Evolutionary conservation across 2,797 vertebrate genomes (phyloP), one percentile per base, ranked within the genome.

Genomic region (Lateolabrax maculatus): DNA sequence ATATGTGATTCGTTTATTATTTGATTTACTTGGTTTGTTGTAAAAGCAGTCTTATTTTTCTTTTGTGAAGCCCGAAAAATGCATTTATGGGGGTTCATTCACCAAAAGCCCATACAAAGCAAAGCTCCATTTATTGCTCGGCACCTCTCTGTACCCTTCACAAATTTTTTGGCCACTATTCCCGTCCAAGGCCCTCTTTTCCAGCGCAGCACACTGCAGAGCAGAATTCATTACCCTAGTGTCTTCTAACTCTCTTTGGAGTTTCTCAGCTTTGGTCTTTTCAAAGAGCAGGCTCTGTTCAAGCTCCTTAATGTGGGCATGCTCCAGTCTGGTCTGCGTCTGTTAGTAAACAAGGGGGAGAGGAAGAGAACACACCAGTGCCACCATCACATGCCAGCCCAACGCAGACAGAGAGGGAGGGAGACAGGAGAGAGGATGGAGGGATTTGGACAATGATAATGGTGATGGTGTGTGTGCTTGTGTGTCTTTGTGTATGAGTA

Each of bases 191-290:
- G 75, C 77, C 78, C 73, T 80, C 70, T 70, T 84, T 85, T 80
- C 88, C 78, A 90, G 86, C 39, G 89, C 80, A 93, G 88, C 75
- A 85, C 78, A 64, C 75, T 83, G 95, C 95, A 96, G 89, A 96
- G 95, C 89, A 91, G 96, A 96, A 96, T 95, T 96, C 97, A 97
- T 99, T 99, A 99, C 98, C 98, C 97, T 98, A 98, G 96, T 98
- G 97, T 99, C 98, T 97, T 99, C 98, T 98, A 99, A 98, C 96
- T 99, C 97, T 91, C 98, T 98, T 97, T 99, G 98, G 94, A 99
- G 98, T 97, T 99, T 99, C 95, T 99, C 98, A 97, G 98, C 98
- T 98, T 98, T 99, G 98, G 97, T 98, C 97, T 98, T 99, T 98
- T 98, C 98, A 98, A 98, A 98, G 96, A 98, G 97, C 93, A 99